phyloP scores from a whole-genome alignment of 1,140 invertebrate genomes.

The Chrysoperla carnea region DNA sequence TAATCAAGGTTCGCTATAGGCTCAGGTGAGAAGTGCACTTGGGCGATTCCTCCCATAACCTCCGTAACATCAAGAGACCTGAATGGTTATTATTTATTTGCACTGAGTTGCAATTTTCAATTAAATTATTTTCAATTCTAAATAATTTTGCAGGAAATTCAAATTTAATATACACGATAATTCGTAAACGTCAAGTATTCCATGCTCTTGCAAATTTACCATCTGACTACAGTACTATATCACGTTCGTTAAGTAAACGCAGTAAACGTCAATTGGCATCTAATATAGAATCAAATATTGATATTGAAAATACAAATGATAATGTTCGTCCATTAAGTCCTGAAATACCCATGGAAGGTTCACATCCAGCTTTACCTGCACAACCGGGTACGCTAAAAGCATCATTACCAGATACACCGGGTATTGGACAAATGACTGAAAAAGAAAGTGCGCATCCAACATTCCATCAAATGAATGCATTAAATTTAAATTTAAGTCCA shows the following conservation, averaged over 20 bases:
- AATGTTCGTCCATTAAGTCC: conserved; percentile 3
- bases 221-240: conserved; percentile 77
- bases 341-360: conserved; percentile 65
- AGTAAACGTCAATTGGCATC: conserved; percentile 9
- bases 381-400: conserved; percentile 82
- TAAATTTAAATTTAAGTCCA: conserved; percentile 13
- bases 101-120: no score
- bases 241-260: conserved; percentile 59
- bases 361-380: conserved; percentile 68
- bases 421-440: conserved; percentile 89
- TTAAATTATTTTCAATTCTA: no score
- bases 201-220: conserved; percentile 91
- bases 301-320: not conserved
- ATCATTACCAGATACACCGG: conserved; percentile 67
- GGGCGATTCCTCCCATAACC: no score
- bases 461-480: conserved; percentile 14
- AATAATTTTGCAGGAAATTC: conserved; percentile 61
- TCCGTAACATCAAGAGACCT: no score
- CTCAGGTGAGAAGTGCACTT: no score
- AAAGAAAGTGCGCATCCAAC: conserved; percentile 72
- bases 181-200: conserved; percentile 93
- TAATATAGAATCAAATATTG: conserved; percentile 5
- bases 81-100: no score
- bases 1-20: no score
- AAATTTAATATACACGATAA: conserved; percentile 97